phyloP scores from a whole-genome alignment of 2,113 vertebrate species.

The Carollia perspicillata region DNA sequence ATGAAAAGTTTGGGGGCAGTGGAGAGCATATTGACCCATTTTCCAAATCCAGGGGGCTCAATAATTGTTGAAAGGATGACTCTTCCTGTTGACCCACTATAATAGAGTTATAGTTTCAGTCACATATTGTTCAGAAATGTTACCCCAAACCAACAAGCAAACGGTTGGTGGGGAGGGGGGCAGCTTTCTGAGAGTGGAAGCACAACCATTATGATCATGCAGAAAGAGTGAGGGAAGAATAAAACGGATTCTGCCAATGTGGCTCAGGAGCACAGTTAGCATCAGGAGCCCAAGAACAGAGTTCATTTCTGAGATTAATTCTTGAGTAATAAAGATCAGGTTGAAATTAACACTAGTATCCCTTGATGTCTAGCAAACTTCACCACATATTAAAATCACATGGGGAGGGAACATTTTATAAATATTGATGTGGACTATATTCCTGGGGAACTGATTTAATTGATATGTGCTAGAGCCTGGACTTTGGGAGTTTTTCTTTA shows the following conservation, averaged over 20 bases:
- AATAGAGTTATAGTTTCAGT: conserved; percentile 3
- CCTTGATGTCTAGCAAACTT: background rate
- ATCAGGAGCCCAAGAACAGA: background rate
- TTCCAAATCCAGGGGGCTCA: background rate
- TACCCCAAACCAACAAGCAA: background rate
- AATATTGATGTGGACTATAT: background rate
- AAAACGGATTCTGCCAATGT: background rate
- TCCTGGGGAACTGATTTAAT: background rate
- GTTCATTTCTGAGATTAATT: background rate
- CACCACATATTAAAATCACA: background rate
- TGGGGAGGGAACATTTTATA: background rate
- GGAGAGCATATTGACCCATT: background rate
- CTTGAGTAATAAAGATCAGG: background rate
- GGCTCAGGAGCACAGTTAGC: background rate
- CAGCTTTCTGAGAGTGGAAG: background rate
- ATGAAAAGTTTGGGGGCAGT: background rate
- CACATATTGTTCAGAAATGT: background rate
- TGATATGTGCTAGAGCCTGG: background rate
- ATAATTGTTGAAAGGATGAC: background rate
- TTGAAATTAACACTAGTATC: background rate
- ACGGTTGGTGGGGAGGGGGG: background rate
- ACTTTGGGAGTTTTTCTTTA: background rate
- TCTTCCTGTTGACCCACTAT: background rate
- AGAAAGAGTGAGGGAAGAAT: background rate
- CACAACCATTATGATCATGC: background rate